Evolutionary conservation across 2,888 invertebrate genomes (phyloP), one percentile per base, ranked within the genome.

Genomic region (Nipponacmea schrenckii): DNA sequence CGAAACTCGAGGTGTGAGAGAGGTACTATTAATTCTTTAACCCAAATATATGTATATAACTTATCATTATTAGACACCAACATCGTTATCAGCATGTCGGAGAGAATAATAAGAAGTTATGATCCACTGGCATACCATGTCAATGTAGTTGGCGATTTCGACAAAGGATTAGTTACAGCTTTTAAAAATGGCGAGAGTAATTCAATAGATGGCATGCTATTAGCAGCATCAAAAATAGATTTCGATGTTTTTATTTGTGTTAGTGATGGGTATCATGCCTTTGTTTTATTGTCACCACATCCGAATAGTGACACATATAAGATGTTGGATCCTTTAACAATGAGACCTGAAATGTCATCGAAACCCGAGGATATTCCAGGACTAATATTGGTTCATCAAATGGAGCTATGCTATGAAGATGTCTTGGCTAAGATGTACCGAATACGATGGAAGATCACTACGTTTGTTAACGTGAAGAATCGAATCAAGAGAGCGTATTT

Each of bases 211-310:
- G 39, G 8, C 39, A 8, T 39, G 39, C 39, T 39, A 5, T 7
- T 10, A 7, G 1, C 39, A 10, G 39, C 39, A 39, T 39, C 39
- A 7, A 71, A 69, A 48, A 48, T 45, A 2, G 69, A 71, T 48
- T 74, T 68, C 27, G 69, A 77, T 64, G 68, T 77, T 0, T 77
- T 71, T 62, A 76, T 77, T 3, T 77, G 77, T 62, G 68, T 77
- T 8, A 77, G 76, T 70, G 73, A 71, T n/a, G 56, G 48, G 7
- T 76, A 68, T 71, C 77, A 77, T 64, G 77, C 76, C 3, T 77
- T 77, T 67, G 63, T 77, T 44, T 46, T 77, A 5, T 70, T 67
- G 31, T 65, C 68, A 5, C 69, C 72, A 12, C 26, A 62, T 46
- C 46, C 63, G 8, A 64, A 62, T 14, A 66, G 71, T 1, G n/a